Conservation (phyloP, 2,888 invertebrate species). For the Scaptomyza reducta region DNA sequence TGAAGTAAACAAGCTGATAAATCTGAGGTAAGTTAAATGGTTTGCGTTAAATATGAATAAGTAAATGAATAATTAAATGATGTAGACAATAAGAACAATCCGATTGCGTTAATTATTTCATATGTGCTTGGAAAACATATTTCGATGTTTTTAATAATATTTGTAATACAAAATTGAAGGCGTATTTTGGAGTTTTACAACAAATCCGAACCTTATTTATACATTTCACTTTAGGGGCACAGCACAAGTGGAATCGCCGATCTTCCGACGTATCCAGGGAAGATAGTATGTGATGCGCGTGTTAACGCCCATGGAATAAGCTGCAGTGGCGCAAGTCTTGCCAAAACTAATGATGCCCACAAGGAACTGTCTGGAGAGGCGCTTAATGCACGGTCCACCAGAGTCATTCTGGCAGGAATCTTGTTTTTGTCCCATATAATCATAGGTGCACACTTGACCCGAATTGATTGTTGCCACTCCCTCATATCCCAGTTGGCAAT, state of each 20-base stretch:
- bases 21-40: background rate
- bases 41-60: background rate
- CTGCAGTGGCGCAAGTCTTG: slow-evolving; percentile 84
- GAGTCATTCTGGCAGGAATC: slow-evolving; percentile 86
- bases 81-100: too few relatives aligned
- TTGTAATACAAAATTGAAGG: too few relatives aligned
- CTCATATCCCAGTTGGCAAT: slow-evolving; percentile 58
- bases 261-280: slow-evolving; percentile 85
- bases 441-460: slow-evolving; percentile 75
- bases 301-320: slow-evolving; percentile 85
- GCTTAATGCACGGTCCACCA: slow-evolving; percentile 85
- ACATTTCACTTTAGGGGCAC: slow-evolving; percentile 33
- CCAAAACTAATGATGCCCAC: slow-evolving; percentile 86
- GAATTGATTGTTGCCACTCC: slow-evolving; percentile 34
- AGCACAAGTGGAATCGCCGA: slow-evolving; percentile 56
- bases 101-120: too few relatives aligned
- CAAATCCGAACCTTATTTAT: background rate
- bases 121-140: too few relatives aligned
- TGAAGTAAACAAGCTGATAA: background rate
- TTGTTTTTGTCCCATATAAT: slow-evolving; percentile 53
- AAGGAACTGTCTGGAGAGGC: slow-evolving; percentile 82
- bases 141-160: too few relatives aligned
- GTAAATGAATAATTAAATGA: background rate
- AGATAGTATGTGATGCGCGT: slow-evolving; percentile 85
- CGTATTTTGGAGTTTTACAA: background rate